Percentiles rank a stretch among this genome's conserved stretches.
Conservation (phyloP, 2,113 vertebrate species). For the Tachysurus fulvidraco region DNA sequence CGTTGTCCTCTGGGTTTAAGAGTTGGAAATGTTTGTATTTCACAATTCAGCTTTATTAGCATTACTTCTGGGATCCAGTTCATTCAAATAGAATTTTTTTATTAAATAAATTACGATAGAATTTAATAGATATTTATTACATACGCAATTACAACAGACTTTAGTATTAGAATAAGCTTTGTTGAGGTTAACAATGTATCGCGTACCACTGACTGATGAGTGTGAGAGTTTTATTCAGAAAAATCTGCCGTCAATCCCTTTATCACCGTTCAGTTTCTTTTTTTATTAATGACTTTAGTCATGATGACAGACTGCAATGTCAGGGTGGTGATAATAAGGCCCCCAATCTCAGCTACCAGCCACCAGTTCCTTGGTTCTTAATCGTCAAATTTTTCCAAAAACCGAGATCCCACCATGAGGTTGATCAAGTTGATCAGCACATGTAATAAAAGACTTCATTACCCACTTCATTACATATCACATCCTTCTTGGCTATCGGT, state of each 20-base stretch:
- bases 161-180: not conserved
- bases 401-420: not conserved
- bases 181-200: not conserved
- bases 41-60: not conserved
- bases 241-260: not conserved
- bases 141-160: not conserved
- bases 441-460: conserved; percentile 14
- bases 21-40: not conserved
- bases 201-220: not conserved
- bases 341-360: not conserved
- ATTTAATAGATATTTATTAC: not conserved
- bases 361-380: not conserved
- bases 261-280: not conserved
- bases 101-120: not conserved
- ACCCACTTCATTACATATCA: not conserved
- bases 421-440: conserved; percentile 17
- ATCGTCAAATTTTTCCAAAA: not conserved
- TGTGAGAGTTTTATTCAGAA: not conserved
- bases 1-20: no score
- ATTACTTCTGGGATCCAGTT: not conserved
- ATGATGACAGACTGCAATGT: not conserved
- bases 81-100: not conserved
- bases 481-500: conserved; percentile 2
- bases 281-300: not conserved
- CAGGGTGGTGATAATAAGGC: not conserved